Base-by-base conservation (phyloP, 1,140 invertebrate species). In the Heliothis virescens region DNA sequence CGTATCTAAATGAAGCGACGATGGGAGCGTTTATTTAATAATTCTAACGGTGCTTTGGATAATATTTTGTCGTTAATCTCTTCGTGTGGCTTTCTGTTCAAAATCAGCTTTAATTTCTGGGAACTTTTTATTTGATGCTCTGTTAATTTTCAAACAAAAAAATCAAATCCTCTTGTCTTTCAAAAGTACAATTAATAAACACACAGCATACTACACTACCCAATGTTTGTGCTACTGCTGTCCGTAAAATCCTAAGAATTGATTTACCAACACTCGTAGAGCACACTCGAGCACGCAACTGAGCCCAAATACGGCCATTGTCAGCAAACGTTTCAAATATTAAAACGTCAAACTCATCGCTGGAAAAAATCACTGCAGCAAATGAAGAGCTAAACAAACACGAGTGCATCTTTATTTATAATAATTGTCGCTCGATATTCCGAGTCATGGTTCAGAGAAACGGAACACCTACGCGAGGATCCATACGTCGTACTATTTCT, bases 371-470 rank as follows among this genome's bases (percentile, higher is more conserved):
- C 87, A 85, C 87, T 89, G 86, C 87, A 90, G 86, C 89, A 93
- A 92, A 94, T 93, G 93, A 93, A 94, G 92, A 92, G 90, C 85
- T 93, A 91, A 94, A 93, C 91, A 93, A 94, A 94, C 87, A 94
- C 76, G 89, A 90, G 85, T 86, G 86, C 86, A 88, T 89, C 88
- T 92, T 93, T 94, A 93, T 93, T 92, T 92, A 91, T 90, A 88
- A 89, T 94, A 93, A 93, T 93, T 93, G 91, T 89, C 81, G 84
- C 71, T 78, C 80, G 83, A 89, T 89, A 82, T 75, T 81, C 89
- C 91, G 77, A 91, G 93, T 94, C 93, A 94, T 90, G 85, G 84
- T 94, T 93, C 91, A 79, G 83, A 85, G 89, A 89, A 94, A 90
- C 78, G 86, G 91, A 93, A 94, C 92, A 94, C 93, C 93, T 92